Evolutionary conservation across 2,113 vertebrate species (phyloP), one percentile per base, ranked within the genome.

Genomic region (Corythoichthys haematopterus): DNA sequence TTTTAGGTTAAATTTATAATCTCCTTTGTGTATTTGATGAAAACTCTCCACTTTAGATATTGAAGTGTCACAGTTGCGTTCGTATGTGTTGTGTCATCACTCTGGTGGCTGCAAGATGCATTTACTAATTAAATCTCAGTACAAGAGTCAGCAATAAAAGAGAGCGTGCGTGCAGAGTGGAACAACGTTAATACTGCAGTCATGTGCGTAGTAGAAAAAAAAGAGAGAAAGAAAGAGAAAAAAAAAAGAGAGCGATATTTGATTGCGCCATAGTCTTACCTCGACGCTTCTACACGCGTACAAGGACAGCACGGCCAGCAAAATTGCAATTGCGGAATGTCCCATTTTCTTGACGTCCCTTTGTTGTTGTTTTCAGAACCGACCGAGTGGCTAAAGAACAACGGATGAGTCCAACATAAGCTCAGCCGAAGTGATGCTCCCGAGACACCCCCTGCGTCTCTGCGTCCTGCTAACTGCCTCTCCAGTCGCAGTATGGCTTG

Each of bases 251-350:
- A 51, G 6, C 12, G 28, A 15, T 65, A 59, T 48, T 48, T 11
- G 53, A 77, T 47, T 79, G 77, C 77, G 76, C 68, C 64, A 72
- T 52, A 16, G 2, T 69, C 90, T 89, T 88, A 91, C 90, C 90
- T 90, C 87, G 85, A 80, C 84, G 81, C 85, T 84, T 74, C 63
- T 76, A 84, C 84, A 79, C 68, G 75, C 69, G 80, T 75, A 84
- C 46, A 58, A 83, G 85, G 84, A 89, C 84, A 91, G 75, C 38
- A 86, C 74, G 63, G 88, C 83, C 85, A 91, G 73, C 77, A 88
- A 70, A 65, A 88, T 55, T 64, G 85, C 80, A 66, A 88, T 80
- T 80, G 78, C 84, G 72, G 74, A 88, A 84, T 72, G 87, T 85
- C 86, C 90, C 90, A 91, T 91, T 84, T 86, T 88, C 70, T 80